These are phyloP conservation scores for Catostomus latipinnis DNA, from an alignment of 2,797 vertebrate species.

Conservation along the genomic window DNA sequence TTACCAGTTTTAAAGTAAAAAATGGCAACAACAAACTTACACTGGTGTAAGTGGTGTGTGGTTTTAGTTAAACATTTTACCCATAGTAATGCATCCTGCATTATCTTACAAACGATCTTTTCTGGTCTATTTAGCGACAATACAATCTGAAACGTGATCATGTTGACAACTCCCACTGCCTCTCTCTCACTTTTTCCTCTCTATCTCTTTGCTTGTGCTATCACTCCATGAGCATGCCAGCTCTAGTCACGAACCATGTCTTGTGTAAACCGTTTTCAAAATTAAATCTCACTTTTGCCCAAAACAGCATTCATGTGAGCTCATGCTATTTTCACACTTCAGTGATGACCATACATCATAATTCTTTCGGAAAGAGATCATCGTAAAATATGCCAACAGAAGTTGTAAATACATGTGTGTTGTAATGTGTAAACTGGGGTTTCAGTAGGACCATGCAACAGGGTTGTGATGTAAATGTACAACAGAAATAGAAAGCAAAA, in stretches of 20 bases:
- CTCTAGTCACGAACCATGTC: constrained; percentile 47
- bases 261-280: constrained; percentile 50
- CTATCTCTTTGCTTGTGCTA: constrained; percentile 20
- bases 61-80: constrained; percentile 33
- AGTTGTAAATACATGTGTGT: too few relatives aligned
- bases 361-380: not conserved
- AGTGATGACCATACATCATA: not conserved
- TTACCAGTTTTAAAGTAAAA: not conserved
- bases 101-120: constrained; percentile 53
- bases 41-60: constrained; percentile 23
- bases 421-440: too few relatives aligned
- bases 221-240: constrained; percentile 44
- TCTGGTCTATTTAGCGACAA: constrained; percentile 55
- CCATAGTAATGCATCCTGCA: constrained; percentile 36
- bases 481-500: too few relatives aligned
- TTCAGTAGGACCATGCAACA: too few relatives aligned
- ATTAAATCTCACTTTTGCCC: constrained; percentile 11
- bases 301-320: constrained; percentile 20
- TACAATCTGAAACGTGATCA: constrained; percentile 52
- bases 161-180: constrained; percentile 42
- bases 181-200: constrained; percentile 30
- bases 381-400: not conserved
- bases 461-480: too few relatives aligned
- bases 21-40: not conserved
- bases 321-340: not conserved